Evolutionary conservation across 2,797 vertebrate species (phyloP).

Genomic region (Hoplostethus mediterraneus): DNA sequence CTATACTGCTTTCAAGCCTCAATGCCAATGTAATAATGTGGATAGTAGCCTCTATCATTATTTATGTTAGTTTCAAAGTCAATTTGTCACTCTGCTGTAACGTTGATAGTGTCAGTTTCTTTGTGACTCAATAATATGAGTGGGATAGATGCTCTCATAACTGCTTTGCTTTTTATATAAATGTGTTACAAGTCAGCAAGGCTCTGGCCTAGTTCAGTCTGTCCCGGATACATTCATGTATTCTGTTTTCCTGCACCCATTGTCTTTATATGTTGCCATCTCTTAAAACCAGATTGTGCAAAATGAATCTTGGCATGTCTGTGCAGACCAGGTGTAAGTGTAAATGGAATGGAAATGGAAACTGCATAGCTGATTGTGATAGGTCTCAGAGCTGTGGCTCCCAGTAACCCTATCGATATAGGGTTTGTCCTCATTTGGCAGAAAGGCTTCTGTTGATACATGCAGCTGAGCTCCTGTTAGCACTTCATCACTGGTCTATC

Average conservation of each 20-base stretch:
- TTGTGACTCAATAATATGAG: slow-evolving; percentile 11
- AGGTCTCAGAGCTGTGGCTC: slow-evolving; percentile 36
- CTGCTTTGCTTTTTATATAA: slow-evolving; percentile 8
- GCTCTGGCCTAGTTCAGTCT: neutral
- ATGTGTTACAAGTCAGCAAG: slow-evolving; percentile 1
- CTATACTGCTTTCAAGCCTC: slow-evolving; percentile 29
- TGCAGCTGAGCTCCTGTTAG: slow-evolving; percentile 39
- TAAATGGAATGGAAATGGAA: no score
- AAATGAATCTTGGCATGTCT: slow-evolving; percentile 9
- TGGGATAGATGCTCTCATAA: slow-evolving; percentile 27
- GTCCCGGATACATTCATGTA: slow-evolving; percentile 13
- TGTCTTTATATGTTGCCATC: slow-evolving; percentile 5
- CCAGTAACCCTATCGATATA: slow-evolving; percentile 48
- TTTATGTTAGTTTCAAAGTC: slow-evolving; percentile 17
- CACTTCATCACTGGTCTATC: slow-evolving; percentile 35
- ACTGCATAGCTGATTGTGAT: slow-evolving; percentile 39
- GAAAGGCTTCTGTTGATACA: slow-evolving; percentile 36
- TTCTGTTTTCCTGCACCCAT: neutral
- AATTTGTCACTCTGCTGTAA: slow-evolving; percentile 35
- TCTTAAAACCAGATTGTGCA: slow-evolving; percentile 18
- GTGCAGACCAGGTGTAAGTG: slow-evolving; percentile 28
- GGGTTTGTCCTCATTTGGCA: slow-evolving; percentile 36
- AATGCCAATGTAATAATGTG: slow-evolving; percentile 25
- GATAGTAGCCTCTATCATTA: slow-evolving; percentile 39
- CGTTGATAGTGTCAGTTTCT: slow-evolving; percentile 31